Conservation (phyloP, 2,888 invertebrate species). For the Hermaeophaga mercurialis region DNA sequence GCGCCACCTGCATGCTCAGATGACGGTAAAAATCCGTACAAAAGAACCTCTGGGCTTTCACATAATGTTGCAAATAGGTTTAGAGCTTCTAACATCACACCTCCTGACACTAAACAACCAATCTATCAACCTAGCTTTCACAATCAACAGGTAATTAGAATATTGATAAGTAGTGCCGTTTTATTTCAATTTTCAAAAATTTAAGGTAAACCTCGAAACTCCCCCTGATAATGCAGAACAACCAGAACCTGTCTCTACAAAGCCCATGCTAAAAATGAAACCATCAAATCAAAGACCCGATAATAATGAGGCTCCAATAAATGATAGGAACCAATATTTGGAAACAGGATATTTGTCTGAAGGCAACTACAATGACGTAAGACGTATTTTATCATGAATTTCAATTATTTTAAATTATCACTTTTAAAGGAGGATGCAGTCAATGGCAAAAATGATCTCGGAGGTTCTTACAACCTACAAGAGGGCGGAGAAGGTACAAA, state of each 20-base stretch:
- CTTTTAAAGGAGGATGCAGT: conserved; percentile 22
- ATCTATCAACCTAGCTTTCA: conserved; percentile 49
- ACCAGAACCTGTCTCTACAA: conserved; percentile 57
- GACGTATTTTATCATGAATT: conserved; percentile 18
- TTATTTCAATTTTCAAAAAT: neutral
- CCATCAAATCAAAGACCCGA: conserved; percentile 55
- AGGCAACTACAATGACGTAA: conserved; percentile 49
- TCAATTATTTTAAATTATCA: neutral
- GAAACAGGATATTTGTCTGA: conserved; percentile 77
- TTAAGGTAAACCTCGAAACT: conserved; percentile 65
- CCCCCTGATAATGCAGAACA: conserved; percentile 73
- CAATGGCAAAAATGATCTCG: conserved; percentile 25
- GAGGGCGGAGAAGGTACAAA: conserved; percentile 28
- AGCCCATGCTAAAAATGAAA: conserved; percentile 24
- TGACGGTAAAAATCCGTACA: conserved; percentile 50
- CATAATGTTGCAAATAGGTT: conserved; percentile 57
- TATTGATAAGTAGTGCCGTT: neutral
- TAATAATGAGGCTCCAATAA: conserved; percentile 68
- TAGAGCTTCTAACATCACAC: conserved; percentile 35
- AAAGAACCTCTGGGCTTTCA: conserved; percentile 53
- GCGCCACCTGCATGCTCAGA: conserved; percentile 38
- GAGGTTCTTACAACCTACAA: conserved; percentile 9
- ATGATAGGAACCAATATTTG: conserved; percentile 76
- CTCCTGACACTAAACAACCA: conserved; percentile 39
- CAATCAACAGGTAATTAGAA: conserved; percentile 52